Evolutionary conservation across 2,797 vertebrate genomes (phyloP), one percentile per base, ranked within the genome.

Genomic region (Sphenopsis melanotis): DNA sequence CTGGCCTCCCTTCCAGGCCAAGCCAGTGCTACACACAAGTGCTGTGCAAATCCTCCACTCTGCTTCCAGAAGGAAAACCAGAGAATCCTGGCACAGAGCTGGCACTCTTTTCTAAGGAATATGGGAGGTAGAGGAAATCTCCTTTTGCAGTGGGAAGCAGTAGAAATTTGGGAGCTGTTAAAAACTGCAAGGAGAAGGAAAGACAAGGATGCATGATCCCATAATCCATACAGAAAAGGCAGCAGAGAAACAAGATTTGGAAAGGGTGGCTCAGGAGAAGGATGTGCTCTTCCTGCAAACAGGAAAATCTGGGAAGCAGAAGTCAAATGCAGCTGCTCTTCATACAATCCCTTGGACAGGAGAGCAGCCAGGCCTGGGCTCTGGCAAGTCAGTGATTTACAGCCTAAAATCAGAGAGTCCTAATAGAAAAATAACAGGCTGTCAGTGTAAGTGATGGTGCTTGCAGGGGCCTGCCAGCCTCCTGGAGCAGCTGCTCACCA

Each of bases 321-420:
- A 77, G 42, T 26, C 36, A 72, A 60, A 52, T 4, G 34, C 63
- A 65, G 18, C n/a, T 65, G 23, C 47, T 60, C 42, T 50, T 55
- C 27, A 11, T 2, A 5, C 47, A 42, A 4, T 29, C 59, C 36
- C 56, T 36, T 3, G 49, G 71, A 34, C 2, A 76, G 42, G 39
- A 39, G 55, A 57, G 26, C 41, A 87, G 55, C 52, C 69, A 59
- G 66, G 39, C 21, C 63, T 3, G 39, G 68, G 56, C 60, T 72
- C 79, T 34, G 76, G 64, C 68, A 80, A 69, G 50, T 17, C 82
- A 27, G 64, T 80, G 94, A 93, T 90, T 90, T 91, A 93, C 72
- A 83, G 15, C 68, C 85, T 55, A 22, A 88, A 93, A 91, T 50
- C 92, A 69, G 55, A 42, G 66, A 66, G 49, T 23, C 61, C 79